Base-by-base conservation (phyloP, 1,140 invertebrate species). In the Telenomus remus region DNA sequence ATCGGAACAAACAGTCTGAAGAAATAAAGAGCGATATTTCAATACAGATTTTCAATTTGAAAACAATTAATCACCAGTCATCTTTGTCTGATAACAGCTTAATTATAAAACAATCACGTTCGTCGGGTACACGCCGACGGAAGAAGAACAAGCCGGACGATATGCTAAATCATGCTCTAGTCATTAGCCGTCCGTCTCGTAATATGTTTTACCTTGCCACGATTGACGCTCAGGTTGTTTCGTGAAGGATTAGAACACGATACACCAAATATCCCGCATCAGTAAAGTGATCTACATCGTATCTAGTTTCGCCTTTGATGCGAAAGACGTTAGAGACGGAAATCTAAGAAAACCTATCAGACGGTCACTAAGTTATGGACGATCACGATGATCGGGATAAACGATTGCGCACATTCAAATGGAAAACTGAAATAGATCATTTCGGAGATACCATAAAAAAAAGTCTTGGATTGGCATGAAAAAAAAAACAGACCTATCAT, bases 91-190 rank as follows among this genome's bases (percentile, higher is more conserved):
- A 80, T 84, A 88, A 88, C 85, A 82, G 83, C 87, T 87, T 86
- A 87, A 87, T 87, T 87, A 86, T 87, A 86, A 88, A 88, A 88
- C 87, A 87, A 87, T 87, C 87, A 87, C 80, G 84, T 76, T 80
- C 76, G 65, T 69, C 80, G 81, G 76, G 69, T 27, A 27, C 6
- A 27, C 79, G 74, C 82, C 73, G 80, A 82, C 83, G 69, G 64
- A 79, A 78, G 64, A 79, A 78, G 59, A 79, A 76, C 59, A 37
- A 74, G 73, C 54, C 75, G 34, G 55, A 56, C 72, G 78, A 88
- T 88, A 81, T 86, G 87, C 87, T 85, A 87, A 88, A 88, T 88
- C 87, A 88, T 87, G 77, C 76, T 69, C 57, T 71, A 83, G 81
- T 88, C 87, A 82, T 88, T 88, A 87, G 85, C 87, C 85, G 85